phyloP scores from a whole-genome alignment of 2,888 invertebrate genomes.

The Gisinianus flammeolus region DNA sequence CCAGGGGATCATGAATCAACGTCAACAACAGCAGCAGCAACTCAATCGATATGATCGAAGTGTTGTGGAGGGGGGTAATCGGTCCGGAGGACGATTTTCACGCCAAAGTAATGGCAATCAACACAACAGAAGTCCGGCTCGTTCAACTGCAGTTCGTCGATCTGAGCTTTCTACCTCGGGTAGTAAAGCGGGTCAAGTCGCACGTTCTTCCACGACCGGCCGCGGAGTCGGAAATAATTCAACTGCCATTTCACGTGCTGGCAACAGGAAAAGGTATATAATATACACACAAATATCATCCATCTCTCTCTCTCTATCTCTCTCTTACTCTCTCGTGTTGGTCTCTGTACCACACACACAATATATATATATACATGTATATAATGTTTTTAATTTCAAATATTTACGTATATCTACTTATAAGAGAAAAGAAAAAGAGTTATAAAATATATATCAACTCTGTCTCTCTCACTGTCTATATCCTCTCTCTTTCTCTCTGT shows the following conservation, averaged over 20 bases:
- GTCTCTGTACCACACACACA: not conserved
- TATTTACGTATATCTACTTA: too few species aligned
- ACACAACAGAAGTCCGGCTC: conserved; percentile 11
- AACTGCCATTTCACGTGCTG: conserved; percentile 22
- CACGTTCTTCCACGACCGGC: not conserved
- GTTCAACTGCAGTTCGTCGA: conserved; percentile 4
- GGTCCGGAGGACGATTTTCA: conserved; percentile 8
- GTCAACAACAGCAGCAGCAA: conserved; percentile 31
- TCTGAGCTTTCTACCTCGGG: not conserved
- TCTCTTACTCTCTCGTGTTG: not conserved
- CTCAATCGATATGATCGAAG: conserved; percentile 23
- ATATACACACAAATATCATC: not conserved
- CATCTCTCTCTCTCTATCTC: too few species aligned
- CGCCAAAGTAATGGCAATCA: not conserved
- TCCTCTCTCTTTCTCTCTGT: too few species aligned
- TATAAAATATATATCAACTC: too few species aligned
- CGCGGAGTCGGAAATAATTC: conserved; percentile 14
- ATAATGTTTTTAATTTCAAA: too few species aligned
- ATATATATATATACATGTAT: too few species aligned
- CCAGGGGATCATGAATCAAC: conserved; percentile 30
- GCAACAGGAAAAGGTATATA: conserved; percentile 36
- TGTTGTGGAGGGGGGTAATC: conserved; percentile 18
- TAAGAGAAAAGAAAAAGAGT: too few species aligned
- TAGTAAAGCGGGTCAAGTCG: not conserved
- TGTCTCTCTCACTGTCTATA: too few species aligned